phyloP scores from a whole-genome alignment of 2,113 vertebrate species.

The Nycticorax nycticorax region DNA sequence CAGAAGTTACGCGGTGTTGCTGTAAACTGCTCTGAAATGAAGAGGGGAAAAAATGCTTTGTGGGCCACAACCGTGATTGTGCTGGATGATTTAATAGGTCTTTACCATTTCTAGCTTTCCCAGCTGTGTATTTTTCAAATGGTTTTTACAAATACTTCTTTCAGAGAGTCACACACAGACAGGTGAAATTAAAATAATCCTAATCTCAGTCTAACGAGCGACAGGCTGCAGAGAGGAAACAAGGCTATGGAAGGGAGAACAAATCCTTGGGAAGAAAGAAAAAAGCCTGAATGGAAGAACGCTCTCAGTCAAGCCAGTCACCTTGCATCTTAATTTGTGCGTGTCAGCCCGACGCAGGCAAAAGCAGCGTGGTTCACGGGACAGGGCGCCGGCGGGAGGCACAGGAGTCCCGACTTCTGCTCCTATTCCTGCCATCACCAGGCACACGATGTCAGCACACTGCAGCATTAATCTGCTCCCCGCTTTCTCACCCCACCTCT shows the following conservation, averaged over 20 bases:
- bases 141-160: not conserved
- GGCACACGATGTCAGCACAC: not conserved
- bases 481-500: not conserved
- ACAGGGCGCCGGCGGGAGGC: accelerated
- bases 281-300: not conserved
- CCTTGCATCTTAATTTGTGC: not conserved
- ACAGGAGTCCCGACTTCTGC: not conserved
- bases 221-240: not conserved
- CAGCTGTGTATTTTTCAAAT: not conserved
- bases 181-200: slow-evolving; percentile 5
- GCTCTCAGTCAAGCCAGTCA: not conserved
- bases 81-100: not conserved
- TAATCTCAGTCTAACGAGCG: not conserved
- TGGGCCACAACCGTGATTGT: not conserved
- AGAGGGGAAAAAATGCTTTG: not conserved
- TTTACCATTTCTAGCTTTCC: not conserved
- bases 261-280: not conserved
- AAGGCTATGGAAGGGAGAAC: not conserved
- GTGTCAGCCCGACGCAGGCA: not conserved
- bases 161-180: not conserved
- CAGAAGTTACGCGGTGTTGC: accelerated
- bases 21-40: not conserved
- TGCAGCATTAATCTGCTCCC: not conserved
- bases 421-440: not conserved
- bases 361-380: not conserved